Base-by-base conservation (phyloP, 1,140 invertebrate genomes). In the Plutomurus gul region DNA sequence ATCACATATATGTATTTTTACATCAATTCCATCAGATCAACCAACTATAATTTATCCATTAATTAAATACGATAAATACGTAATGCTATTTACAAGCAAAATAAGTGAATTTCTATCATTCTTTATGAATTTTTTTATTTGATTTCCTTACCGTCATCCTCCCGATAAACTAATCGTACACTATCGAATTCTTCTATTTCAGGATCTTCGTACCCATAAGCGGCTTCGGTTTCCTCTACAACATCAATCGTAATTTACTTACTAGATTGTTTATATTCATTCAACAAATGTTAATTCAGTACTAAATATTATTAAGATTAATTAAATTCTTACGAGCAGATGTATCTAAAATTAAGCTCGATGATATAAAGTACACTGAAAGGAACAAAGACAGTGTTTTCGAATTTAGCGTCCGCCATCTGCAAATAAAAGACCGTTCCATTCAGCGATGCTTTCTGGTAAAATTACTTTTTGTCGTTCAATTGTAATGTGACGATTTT, bases 161-260 rank as follows among this genome's bases (percentile, higher is more conserved):
- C 82, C 27, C 78, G 43, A 49, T 81, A 83, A 27, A 83, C 82
- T 80, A 83, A 74, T 43, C 82, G 78, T 13, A 81, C 82, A 78
- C 76, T 83, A 72, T 83, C 82, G 49, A 83, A 83, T 47, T 83
- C 82, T 47, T 83, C 80, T 71, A 71, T 43, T 36, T 83, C 82
- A 8, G 78, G 76, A 75, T 83, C 82, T 65, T 83, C 82, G 46
- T 83, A 83, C 7, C 78, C 78, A 70, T 83, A 76, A 25, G 25
- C 51, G 51, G 13, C 33, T 60, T 33, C 39, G 33, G 6, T 33
- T 27, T 82, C 78, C 27, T 82, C 81, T 79, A 37, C 25, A 46
- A 74, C 8, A 43, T n/a, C n/a, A n/a, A n/a, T 30, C 7, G 22
- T 10, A 71, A 25, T 25, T 30, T 13, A 8, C 10, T 11, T 30